Evolutionary conservation across 2,888 invertebrate genomes (phyloP), one percentile per base, ranked within the genome.

Genomic region (Odontothrips loti): DNA sequence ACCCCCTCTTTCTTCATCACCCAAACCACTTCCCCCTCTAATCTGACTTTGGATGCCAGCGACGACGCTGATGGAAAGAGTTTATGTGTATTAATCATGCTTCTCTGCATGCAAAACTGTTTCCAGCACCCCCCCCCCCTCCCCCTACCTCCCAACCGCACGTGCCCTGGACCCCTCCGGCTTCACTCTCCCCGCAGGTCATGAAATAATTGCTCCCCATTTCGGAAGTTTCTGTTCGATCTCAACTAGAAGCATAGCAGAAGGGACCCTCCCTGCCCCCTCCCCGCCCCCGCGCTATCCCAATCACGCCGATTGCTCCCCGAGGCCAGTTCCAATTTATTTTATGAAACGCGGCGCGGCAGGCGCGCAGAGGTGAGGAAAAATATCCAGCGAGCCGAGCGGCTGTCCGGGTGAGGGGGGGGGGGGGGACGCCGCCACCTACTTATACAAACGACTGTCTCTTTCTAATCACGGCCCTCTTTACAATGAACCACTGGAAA

Each of bases 191-290:
- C 58, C 58, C 58, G 58, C 23, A 27, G 68, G 68, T 75, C 68
- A 75, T 75, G 68, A 75, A 75, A 75, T 75, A 75, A 75, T 75
- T 75, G 68, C 68, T 75, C 68, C 68, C 68, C 68, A 75, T 75
- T 75, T 75, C 68, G 68, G 68, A 27, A 27, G 68, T 75, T 75
- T 75, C 68, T 75, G 68, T 75, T 75, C 68, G 68, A 75, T 75
- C 68, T 75, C 68, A 27, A 75, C 58, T 11, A 43, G 34, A 43
- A 43, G 34, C 34, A n/a, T 75, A 75, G 68, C 58, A 58, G 58
- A n/a, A n/a, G n/a, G n/a, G n/a, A 2, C 23, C n/a, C 68, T 12
- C 68, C 68, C 68, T 12, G 1, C 23, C 27, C 27, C 68, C 27
- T 27, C 27, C 68, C 23, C 68, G 27, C 68, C 68, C 23, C 68